phyloP scores from a whole-genome alignment of 1,140 invertebrate genomes.

The Amyelois transitella region DNA sequence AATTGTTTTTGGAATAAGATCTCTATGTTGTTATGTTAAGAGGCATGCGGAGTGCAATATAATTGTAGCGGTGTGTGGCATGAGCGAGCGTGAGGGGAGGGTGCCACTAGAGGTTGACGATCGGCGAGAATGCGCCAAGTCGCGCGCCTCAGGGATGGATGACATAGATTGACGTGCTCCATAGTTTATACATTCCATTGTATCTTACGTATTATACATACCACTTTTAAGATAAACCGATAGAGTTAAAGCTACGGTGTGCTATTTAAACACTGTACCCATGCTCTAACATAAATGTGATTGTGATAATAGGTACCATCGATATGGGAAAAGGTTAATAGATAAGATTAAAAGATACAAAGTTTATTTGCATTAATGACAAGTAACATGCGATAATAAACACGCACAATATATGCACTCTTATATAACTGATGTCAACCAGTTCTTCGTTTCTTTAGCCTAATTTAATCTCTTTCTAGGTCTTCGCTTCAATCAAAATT shows the following conservation, averaged over 20 bases:
- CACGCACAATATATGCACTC: too few species aligned
- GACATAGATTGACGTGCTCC: constrained; percentile 30
- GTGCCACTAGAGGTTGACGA: constrained; percentile 59
- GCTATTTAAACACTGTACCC: too few species aligned
- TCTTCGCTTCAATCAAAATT: too few species aligned
- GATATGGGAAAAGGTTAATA: not conserved
- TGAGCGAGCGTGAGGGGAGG: constrained; percentile 16
- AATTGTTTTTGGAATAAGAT: constrained; percentile 12
- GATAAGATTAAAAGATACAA: not conserved
- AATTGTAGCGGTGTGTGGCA: constrained; percentile 18
- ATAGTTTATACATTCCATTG: not conserved
- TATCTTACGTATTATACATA: too few species aligned
- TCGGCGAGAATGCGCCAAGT: constrained; percentile 57
- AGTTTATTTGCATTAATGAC: not conserved
- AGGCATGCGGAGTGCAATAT: constrained; percentile 13
- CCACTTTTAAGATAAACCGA: too few species aligned
- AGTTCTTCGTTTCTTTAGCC: too few species aligned
- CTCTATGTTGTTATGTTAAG: constrained; percentile 35
- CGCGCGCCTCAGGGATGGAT: constrained; percentile 33
- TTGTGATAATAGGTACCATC: too few species aligned
- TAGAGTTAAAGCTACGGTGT: too few species aligned
- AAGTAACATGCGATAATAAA: not conserved
- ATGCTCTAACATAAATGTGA: too few species aligned
- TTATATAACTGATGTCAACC: too few species aligned
- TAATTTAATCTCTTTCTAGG: too few species aligned